Evolutionary conservation across 2,888 invertebrate species (phyloP), one percentile per base, ranked within the genome.

Genomic region (Fabriciana adippe): DNA sequence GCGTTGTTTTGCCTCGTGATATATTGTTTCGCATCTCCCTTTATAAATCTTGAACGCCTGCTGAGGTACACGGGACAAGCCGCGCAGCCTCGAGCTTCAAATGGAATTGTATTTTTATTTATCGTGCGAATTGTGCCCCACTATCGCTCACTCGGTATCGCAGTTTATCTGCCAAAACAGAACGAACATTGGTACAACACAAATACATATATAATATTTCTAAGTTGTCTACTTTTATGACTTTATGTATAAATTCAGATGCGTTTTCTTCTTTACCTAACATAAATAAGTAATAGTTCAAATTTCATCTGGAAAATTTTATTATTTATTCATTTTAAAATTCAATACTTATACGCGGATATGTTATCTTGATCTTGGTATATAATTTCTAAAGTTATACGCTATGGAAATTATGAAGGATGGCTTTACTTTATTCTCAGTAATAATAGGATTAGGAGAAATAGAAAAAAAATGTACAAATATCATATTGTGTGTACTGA

Each of bases 101-200:
- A 91, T 91, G 90, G 92, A 91, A 92, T 92, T 91, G 90, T 92
- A 87, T 92, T 92, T 92, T 92, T 92, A 92, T 92, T 92, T 92
- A 92, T 92, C 90, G 91, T 90, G 89, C 89, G 90, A 92, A 91
- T 87, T 86, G 89, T 82, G 80, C 82, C 87, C 85, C 86, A 83
- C 87, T 91, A 92, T 92, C 89, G 87, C 87, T 89, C 89, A 89
- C 88, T 86, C 80, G 86, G 84, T 85, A 90, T 90, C 90, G 86
- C 89, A 87, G 86, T 89, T 87, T 88, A 89, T 90, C 89, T 87
- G 89, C 87, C 88, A 85, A 90, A 90, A 89, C 84, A 61, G 35
- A 61, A 51, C 35, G 31, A 16, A 50, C 31, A 13, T 51, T 50
- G 18, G n/a, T 61, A 35, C 31, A 31, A 51, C 14, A 61, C 26